Conservation (phyloP, 2,888 invertebrate genomes). For the Selenia dentaria region DNA sequence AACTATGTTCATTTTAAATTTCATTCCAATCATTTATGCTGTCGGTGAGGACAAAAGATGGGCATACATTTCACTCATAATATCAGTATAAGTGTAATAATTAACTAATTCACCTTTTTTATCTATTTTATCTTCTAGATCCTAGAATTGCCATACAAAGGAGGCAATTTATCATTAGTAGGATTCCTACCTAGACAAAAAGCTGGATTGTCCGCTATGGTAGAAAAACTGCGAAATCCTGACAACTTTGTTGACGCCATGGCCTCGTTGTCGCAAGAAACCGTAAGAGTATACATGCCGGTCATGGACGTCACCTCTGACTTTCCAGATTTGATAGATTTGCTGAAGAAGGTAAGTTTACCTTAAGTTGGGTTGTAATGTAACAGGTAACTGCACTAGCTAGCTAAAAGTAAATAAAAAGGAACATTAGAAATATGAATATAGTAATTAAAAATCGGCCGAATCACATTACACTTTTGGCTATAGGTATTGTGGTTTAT, state of each 20-base stretch:
- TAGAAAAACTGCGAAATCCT: constrained; percentile 32
- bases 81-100: too few species aligned
- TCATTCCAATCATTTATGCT: too few species aligned
- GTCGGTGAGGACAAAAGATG: too few species aligned
- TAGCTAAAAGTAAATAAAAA: too few species aligned
- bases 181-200: constrained; percentile 40
- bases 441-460: too few species aligned
- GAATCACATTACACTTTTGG: too few species aligned
- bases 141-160: constrained; percentile 44
- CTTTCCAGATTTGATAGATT: constrained; percentile 33
- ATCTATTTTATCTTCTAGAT: constrained; percentile 36
- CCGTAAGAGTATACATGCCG: constrained; percentile 42
- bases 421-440: too few species aligned
- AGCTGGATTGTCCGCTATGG: constrained; percentile 29
- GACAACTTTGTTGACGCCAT: constrained; percentile 23
- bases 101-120: background rate
- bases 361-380: too few species aligned
- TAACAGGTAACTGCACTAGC: too few species aligned
- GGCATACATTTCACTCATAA: too few species aligned
- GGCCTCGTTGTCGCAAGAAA: constrained; percentile 10
- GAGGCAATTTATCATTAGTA: constrained; percentile 37
- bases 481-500: too few species aligned
- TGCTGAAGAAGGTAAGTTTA: constrained; percentile 43
- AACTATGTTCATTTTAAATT: too few species aligned
- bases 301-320: constrained; percentile 33